phyloP scores from a whole-genome alignment of 1,140 invertebrate species.

The Aphaenogaster ashmeadi region DNA sequence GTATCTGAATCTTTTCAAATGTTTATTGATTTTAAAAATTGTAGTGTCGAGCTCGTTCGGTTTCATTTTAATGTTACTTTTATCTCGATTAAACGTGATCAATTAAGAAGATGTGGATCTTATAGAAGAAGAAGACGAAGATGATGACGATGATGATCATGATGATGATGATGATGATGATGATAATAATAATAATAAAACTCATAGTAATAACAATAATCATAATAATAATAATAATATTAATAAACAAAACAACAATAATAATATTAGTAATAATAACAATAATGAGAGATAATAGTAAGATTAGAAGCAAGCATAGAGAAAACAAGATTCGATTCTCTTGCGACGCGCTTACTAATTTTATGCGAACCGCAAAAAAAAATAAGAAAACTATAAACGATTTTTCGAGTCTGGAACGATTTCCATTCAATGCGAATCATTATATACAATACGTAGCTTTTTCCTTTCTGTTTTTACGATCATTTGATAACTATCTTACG shows the following conservation, averaged over 20 bases:
- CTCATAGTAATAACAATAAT: constrained; percentile 41
- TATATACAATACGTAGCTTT: neutral
- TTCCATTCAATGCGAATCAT: constrained; percentile 23
- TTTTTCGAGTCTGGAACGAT: constrained; percentile 12
- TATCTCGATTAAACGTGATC: constrained; percentile 56
- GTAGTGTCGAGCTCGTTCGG: constrained; percentile 16
- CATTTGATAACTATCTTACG: constrained; percentile 12
- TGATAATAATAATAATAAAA: constrained; percentile 25
- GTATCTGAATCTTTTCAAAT: neutral
- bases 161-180: constrained; percentile 14
- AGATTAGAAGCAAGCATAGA: constrained; percentile 41
- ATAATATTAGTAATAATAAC: constrained; percentile 36
- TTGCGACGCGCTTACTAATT: constrained; percentile 45
- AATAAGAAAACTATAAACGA: constrained; percentile 10
- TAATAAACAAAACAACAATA: constrained; percentile 1
- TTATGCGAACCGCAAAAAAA: constrained; percentile 41
- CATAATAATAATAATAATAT: constrained; percentile 20
- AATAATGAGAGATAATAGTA: constrained; percentile 47
- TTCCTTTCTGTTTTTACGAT: constrained; percentile 20
- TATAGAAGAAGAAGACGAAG: constrained; percentile 46
- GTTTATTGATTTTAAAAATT: neutral
- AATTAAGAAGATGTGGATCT: constrained; percentile 65
- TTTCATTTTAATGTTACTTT: constrained; percentile 25
- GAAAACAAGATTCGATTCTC: constrained; percentile 53
- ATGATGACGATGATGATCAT: constrained; percentile 24